These are phyloP conservation scores for Seriola aureovittata DNA, from an alignment of 2,113 vertebrate genomes.

Conservation along the genomic window DNA sequence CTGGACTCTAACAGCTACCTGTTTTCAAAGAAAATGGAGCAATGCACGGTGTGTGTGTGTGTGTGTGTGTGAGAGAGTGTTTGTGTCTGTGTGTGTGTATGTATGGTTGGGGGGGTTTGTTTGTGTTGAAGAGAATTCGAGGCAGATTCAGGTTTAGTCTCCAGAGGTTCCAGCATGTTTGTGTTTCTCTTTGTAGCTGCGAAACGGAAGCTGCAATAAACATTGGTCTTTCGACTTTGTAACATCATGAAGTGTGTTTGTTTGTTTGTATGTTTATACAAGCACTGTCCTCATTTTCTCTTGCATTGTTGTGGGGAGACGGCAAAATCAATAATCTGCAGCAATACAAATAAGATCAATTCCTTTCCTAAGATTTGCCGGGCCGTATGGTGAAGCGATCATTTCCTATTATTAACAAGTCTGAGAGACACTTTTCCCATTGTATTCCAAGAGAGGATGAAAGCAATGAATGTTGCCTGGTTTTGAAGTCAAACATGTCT, in stretches of 20 bases:
- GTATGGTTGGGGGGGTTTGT: slow-evolving; percentile 24
- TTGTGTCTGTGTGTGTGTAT: slow-evolving; percentile 21
- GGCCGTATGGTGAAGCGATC: not conserved
- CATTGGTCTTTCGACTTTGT: slow-evolving; percentile 71
- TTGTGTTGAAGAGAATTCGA: slow-evolving; percentile 71
- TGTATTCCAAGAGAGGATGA: slow-evolving; percentile 27
- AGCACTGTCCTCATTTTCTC: slow-evolving; percentile 56
- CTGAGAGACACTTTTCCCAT: slow-evolving; percentile 1
- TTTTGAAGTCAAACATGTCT: slow-evolving; percentile 47
- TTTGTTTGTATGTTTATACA: slow-evolving; percentile 63
- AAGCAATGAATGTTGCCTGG: slow-evolving; percentile 32
- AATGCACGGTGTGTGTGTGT: slow-evolving; percentile 53
- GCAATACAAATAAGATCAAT: slow-evolving; percentile 47
- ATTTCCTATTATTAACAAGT: slow-evolving; percentile 25
- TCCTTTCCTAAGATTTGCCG: slow-evolving; percentile 10
- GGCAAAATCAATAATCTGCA: slow-evolving; percentile 61
- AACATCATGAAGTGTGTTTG: slow-evolving; percentile 69
- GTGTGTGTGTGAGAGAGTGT: slow-evolving; percentile 6
- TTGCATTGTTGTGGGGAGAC: slow-evolving; percentile 38
- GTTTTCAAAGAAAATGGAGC: slow-evolving; percentile 74
- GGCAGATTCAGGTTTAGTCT: slow-evolving; percentile 84
- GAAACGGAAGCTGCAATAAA: slow-evolving; percentile 71
- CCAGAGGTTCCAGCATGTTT: slow-evolving; percentile 75
- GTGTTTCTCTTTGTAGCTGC: slow-evolving; percentile 77
- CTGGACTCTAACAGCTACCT: slow-evolving; percentile 56